A percentile compares a stretch with the other conserved stretches of the same genome.
Conservation (phyloP, 2,797 vertebrate species). For the Menidia menidia region DNA sequence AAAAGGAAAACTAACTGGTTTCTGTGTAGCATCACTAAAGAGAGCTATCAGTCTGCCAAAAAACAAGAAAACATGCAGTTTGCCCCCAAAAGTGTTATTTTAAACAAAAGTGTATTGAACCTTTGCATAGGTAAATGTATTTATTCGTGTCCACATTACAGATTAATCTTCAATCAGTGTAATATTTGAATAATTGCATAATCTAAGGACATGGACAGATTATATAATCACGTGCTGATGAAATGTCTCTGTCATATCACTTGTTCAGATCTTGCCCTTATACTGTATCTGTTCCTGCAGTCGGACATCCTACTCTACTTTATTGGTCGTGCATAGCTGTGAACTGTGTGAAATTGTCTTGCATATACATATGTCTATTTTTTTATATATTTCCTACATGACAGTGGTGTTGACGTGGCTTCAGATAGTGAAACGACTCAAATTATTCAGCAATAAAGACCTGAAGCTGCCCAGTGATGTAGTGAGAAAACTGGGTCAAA, state of each 20-base stretch:
- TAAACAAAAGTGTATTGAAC: constrained; percentile 30
- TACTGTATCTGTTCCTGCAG: constrained; percentile 46
- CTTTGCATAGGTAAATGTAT: constrained; percentile 42
- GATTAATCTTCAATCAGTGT: constrained; percentile 25
- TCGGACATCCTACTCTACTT: constrained; percentile 41
- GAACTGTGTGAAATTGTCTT: constrained; percentile 56
- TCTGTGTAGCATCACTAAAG: background rate
- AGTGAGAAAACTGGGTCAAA: constrained; percentile 29
- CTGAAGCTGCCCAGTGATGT: constrained; percentile 41
- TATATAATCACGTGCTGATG: constrained; percentile 21
- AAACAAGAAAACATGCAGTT: background rate
- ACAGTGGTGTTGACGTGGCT: constrained; percentile 30
- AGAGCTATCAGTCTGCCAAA: background rate
- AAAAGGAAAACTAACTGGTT: background rate
- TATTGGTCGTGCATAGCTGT: constrained; percentile 51
- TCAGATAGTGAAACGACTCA: constrained; percentile 22
- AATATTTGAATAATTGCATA: constrained; percentile 40
- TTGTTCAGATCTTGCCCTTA: constrained; percentile 37
- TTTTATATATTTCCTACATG: constrained; percentile 56
- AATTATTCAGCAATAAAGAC: constrained; percentile 69
- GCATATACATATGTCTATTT: constrained; percentile 34
- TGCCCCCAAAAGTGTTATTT: constrained; percentile 16
- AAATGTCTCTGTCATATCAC: constrained; percentile 23
- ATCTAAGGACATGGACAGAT: constrained; percentile 33
- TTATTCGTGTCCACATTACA: constrained; percentile 33